These are phyloP conservation scores for Reticulitermes speratus DNA, from an alignment of 1,140 invertebrate genomes.

Conservation along the genomic window DNA sequence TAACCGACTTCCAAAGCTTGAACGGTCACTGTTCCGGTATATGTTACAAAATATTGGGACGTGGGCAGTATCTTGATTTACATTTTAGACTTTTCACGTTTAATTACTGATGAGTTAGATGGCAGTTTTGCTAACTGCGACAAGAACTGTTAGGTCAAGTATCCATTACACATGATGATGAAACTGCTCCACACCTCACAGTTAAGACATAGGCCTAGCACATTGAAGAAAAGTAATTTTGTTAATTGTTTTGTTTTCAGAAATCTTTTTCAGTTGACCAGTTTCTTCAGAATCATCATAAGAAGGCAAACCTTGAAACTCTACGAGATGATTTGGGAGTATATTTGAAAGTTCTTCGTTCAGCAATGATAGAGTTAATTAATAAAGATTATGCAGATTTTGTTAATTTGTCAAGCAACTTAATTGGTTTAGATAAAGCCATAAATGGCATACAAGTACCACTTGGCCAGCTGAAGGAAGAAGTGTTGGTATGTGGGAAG, in stretches of 20 bases:
- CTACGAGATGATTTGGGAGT: constrained; percentile 87
- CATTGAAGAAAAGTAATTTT: too few species aligned
- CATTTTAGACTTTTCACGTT: too few species aligned
- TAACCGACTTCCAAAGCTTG: too few species aligned
- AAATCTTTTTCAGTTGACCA: constrained; percentile 85
- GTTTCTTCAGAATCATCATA: constrained; percentile 84
- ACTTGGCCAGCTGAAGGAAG: constrained; percentile 73
- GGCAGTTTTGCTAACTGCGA: background rate
- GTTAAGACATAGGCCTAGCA: too few species aligned
- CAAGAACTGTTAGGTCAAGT: background rate
- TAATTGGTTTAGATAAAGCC: constrained; percentile 86
- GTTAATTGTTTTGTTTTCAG: constrained; percentile 50
- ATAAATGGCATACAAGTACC: constrained; percentile 77
- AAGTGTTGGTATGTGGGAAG: constrained; percentile 62
- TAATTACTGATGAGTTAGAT: too few species aligned
- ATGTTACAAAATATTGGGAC: too few species aligned
- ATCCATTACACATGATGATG: too few species aligned
- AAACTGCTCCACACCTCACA: too few species aligned
- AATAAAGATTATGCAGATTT: constrained; percentile 98
- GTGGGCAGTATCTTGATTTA: too few species aligned
- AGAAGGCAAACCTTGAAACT: constrained; percentile 76
- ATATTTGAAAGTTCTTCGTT: constrained; percentile 85
- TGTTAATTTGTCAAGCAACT: constrained; percentile 91
- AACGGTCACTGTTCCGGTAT: too few species aligned
- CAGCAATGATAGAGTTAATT: constrained; percentile 94